Conservation (phyloP, 2,888 invertebrate species). For the Bombylius discolor region DNA sequence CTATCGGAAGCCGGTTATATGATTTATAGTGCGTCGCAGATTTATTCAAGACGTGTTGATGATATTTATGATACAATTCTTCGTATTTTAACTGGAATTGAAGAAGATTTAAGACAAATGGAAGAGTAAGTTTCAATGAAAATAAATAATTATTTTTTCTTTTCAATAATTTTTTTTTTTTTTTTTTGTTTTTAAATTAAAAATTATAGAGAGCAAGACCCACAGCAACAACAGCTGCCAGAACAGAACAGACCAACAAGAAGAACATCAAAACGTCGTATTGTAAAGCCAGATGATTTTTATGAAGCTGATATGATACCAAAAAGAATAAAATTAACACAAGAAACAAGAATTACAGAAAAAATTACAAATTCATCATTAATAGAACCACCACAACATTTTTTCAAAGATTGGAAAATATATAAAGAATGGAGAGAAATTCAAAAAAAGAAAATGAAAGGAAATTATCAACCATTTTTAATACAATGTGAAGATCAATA, state of each 20-base stretch:
- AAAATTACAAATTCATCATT: not conserved
- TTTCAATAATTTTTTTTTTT: no score
- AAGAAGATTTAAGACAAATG: not conserved
- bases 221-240: not conserved
- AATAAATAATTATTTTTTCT: no score
- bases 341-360: conserved; percentile 19
- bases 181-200: no score
- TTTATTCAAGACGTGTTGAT: conserved; percentile 30
- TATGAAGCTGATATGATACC: conserved; percentile 23
- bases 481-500: conserved; percentile 19
- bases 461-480: conserved; percentile 4
- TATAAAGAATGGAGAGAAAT: conserved; percentile 10
- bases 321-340: conserved; percentile 23
- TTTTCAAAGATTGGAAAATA: conserved; percentile 8
- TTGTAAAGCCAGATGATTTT: conserved; percentile 23
- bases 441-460: conserved; percentile 10
- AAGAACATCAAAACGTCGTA: conserved; percentile 10
- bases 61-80: conserved; percentile 23
- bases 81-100: conserved; percentile 13
- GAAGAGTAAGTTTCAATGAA: not conserved
- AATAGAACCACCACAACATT: conserved; percentile 9
- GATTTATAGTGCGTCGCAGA: conserved; percentile 25
- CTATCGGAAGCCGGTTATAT: conserved; percentile 22
- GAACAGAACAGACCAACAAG: not conserved
- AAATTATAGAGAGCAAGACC: no score